phyloP scores from a whole-genome alignment of 1,140 invertebrate species.

The Lepidurus couesii region DNA sequence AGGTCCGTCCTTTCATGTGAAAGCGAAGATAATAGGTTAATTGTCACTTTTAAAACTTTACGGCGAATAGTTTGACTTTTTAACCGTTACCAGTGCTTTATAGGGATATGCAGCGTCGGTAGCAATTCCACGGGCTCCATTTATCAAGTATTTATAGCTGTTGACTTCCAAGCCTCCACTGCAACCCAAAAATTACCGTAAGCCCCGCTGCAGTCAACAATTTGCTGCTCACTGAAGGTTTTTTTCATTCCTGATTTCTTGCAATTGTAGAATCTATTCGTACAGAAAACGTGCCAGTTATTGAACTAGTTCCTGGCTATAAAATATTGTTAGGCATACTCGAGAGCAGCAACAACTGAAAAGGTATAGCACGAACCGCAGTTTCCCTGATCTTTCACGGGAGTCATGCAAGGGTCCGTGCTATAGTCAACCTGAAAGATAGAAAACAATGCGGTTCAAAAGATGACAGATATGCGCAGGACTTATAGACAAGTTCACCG shows the following conservation, averaged over 20 bases:
- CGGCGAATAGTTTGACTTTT: neutral
- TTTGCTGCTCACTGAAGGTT: constrained; percentile 51
- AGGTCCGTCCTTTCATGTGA: neutral
- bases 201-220: constrained; percentile 53
- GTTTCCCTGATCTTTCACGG: constrained; percentile 38
- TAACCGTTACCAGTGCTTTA: neutral
- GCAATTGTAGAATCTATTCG: neutral
- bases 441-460: neutral
- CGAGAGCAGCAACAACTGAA: constrained; percentile 38
- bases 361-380: constrained; percentile 47
- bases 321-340: constrained; percentile 37
- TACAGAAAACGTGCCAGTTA: neutral
- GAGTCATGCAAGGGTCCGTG: constrained; percentile 26
- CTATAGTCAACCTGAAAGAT: constrained; percentile 28
- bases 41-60: neutral
- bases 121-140: neutral
- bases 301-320: neutral
- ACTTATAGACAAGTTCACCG: neutral
- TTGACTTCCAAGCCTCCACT: constrained; percentile 52
- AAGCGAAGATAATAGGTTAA: neutral
- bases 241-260: neutral
- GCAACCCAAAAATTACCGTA: constrained; percentile 59
- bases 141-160: neutral
- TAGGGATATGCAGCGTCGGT: neutral
- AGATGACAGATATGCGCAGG: neutral